Percentiles rank a stretch among this genome's conserved stretches.
These are phyloP conservation scores for Perognathus longimembris DNA, from an alignment of 2,113 vertebrate genomes.

Conservation along the genomic window DNA sequence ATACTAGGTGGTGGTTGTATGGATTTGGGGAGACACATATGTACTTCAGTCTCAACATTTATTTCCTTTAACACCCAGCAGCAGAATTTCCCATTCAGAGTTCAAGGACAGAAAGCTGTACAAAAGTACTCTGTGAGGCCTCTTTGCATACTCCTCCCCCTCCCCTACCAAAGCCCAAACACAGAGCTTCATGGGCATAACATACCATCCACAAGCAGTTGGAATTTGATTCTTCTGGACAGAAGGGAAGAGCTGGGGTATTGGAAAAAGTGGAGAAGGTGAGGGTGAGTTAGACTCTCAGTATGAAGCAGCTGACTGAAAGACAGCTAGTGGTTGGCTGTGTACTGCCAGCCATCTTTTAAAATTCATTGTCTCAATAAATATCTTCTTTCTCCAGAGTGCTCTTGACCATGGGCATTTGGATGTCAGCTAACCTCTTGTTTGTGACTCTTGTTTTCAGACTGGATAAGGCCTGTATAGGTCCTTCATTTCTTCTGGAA, in stretches of 20 bases:
- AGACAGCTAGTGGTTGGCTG: background rate
- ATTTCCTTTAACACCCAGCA: background rate
- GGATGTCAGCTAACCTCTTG: background rate
- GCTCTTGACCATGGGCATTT: background rate
- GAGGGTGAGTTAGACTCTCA: too few relatives aligned
- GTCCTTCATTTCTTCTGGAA: background rate
- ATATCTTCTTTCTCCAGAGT: background rate
- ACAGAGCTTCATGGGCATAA: background rate
- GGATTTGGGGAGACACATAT: background rate
- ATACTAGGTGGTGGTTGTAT: background rate
- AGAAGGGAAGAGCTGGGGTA: background rate
- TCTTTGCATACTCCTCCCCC: too few relatives aligned
- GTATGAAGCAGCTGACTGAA: background rate
- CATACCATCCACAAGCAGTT: fast-evolving
- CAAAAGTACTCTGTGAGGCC: background rate
- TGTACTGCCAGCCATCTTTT: fast-evolving
- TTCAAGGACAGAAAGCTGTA: background rate
- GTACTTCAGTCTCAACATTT: background rate
- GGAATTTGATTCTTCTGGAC: background rate
- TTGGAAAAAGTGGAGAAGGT: too few relatives aligned
- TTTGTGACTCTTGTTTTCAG: background rate
- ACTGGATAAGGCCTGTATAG: fast-evolving
- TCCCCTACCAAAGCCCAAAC: background rate
- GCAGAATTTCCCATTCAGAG: background rate
- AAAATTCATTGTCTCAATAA: background rate